Evolutionary conservation across 1,140 invertebrate species (phyloP), one percentile per base, ranked within the genome.

Genomic region (Sycobia sp.): DNA sequence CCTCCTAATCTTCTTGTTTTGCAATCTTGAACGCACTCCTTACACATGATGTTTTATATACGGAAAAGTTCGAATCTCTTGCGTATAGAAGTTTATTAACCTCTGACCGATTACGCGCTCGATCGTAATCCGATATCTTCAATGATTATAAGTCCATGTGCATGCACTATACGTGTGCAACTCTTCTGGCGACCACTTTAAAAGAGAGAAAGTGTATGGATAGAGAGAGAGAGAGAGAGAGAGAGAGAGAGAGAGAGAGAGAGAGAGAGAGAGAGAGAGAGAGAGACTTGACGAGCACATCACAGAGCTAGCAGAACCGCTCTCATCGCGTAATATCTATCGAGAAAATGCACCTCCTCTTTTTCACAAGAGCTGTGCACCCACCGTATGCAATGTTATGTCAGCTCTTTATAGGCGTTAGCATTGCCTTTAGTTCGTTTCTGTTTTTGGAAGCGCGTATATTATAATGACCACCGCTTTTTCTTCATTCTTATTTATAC

Each of bases 271-370:
- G 38, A 55, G 16, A 27, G 20, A 36, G n/a, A n/a, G n/a, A n/a
- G n/a, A n/a, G n/a, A n/a, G n/a, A n/a, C n/a, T n/a, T n/a, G n/a
- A n/a, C n/a, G n/a, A n/a, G n/a, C n/a, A n/a, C n/a, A n/a, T n/a
- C n/a, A n/a, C n/a, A n/a, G n/a, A n/a, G n/a, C n/a, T n/a, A n/a
- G n/a, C n/a, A n/a, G n/a, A n/a, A n/a, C n/a, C n/a, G n/a, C n/a
- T n/a, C n/a, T 29, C 14, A 3, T 47, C 55, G 32, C 44, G 20
- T 23, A 46, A 57, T 57, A 27, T 43, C 18, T 41, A 20, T 29
- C 22, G 16, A n/a, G 20, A 13, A n/a, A n/a, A 25, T 41, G 16
- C 11, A 20, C 1, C 27, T 56, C 44, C 43, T 43, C 16, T 20
- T 7, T 54, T 0, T 39, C 9, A 36, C 5, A 34, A 9, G 11